Evolutionary conservation across 2,797 vertebrate species (phyloP), one percentile per base, ranked within the genome.

Genomic region (Centroberyx gerrardi): DNA sequence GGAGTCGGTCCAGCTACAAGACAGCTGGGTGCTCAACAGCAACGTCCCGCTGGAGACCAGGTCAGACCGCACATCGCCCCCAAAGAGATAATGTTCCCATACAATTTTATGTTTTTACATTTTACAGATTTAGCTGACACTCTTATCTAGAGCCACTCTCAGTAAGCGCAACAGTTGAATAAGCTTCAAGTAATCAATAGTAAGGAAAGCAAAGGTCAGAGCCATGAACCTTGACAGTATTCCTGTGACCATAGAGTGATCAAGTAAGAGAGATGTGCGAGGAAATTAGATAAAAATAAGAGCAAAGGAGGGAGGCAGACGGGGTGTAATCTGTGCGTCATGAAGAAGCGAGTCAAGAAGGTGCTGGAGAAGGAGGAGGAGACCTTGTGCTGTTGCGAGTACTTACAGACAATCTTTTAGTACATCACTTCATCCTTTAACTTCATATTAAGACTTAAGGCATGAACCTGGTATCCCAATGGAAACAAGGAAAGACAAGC

Each of bases 11-110:
- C 97, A 98, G 83, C 95, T 98, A 60, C 97, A 98, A 72, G 98
- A 97, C 94, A 98, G 96, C 95, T 98, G 97, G 97, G 97, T 97
- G 55, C 90, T 98, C 80, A 98, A 98, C 92, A 98, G 97, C 88
- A 98, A 98, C 86, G 98, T 98, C 48, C 97, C 97, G 0, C 89
- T 98, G 94, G 97, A 98, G 90, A 98, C 97, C 92, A 98, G 97
- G 97, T 98, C 89, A 49, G 81, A 28, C 31, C 17, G 8, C 56
- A 62, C 9, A 22, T 38, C 33, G 95, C 90, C 18, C 18, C 9
- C 42, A 10, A 10, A 76, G 31, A 9, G 62, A 51, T 74, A 14
- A 22, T 44, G 15, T 80, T 69, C 29, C 18, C 48, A 29, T 40
- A 13, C 7, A 5, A 31, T 18, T 67, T 38, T 29, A 3, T 58